phyloP scores from a whole-genome alignment of 1,140 invertebrate genomes.

The Coenobita brevimanus region DNA sequence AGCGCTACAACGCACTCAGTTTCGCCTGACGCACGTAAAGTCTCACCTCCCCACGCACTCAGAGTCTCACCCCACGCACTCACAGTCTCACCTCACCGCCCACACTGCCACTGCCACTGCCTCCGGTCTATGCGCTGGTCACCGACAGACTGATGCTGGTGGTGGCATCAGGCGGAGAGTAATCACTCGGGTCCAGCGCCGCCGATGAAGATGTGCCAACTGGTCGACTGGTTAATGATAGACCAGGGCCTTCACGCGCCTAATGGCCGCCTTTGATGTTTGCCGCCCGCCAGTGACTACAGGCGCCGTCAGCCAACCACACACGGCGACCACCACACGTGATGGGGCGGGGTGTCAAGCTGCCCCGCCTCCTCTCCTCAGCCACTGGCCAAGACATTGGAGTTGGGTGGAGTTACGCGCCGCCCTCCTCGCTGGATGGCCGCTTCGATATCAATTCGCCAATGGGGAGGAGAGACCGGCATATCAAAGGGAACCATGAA shows the following conservation, averaged over 20 bases:
- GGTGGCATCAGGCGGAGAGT: slow-evolving; percentile 53
- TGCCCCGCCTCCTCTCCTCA: background rate
- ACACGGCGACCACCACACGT: slow-evolving; percentile 57
- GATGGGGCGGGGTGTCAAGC: slow-evolving; percentile 38
- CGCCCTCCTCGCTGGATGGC: slow-evolving; percentile 37
- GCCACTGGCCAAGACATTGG: background rate
- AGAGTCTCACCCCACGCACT: background rate
- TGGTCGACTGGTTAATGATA: slow-evolving; percentile 70
- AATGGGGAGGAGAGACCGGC: slow-evolving; percentile 68
- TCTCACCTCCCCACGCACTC: too few species aligned
- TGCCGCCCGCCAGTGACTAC: slow-evolving; percentile 67
- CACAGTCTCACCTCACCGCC: slow-evolving; percentile 6
- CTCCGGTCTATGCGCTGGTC: slow-evolving; percentile 61
- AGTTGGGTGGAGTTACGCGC: slow-evolving; percentile 7
- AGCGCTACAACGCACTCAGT: background rate
- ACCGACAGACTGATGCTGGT: slow-evolving; percentile 67
- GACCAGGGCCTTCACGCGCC: slow-evolving; percentile 68
- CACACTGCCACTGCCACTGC: background rate
- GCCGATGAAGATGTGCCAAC: slow-evolving; percentile 70
- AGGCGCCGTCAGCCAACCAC: slow-evolving; percentile 58
- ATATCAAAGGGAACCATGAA: slow-evolving; percentile 69
- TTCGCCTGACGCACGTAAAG: too few species aligned
- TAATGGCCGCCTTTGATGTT: slow-evolving; percentile 70
- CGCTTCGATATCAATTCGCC: slow-evolving; percentile 65
- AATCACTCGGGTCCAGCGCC: slow-evolving; percentile 65